A percentile compares a stretch with the other conserved stretches of the same genome.
These are phyloP conservation scores for Phrixothrix hirtus DNA, from an alignment of 2,888 invertebrate genomes.

Conservation along the genomic window DNA sequence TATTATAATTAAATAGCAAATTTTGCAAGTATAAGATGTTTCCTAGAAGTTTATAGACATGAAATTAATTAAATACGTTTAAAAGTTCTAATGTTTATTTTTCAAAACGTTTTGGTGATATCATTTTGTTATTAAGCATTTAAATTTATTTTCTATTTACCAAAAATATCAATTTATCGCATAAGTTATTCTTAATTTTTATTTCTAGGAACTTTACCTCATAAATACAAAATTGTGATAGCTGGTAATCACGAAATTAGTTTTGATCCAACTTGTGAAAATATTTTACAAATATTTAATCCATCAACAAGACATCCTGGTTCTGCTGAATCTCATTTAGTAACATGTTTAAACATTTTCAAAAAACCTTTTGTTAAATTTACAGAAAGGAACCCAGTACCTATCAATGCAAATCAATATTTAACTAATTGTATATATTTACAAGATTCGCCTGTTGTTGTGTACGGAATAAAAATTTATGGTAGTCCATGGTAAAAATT, in stretches of 20 bases:
- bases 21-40: too few species aligned
- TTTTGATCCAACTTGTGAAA: constrained; percentile 65
- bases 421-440: constrained; percentile 79
- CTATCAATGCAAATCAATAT: constrained; percentile 64
- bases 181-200: too few species aligned
- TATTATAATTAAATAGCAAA: too few species aligned
- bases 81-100: too few species aligned
- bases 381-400: constrained; percentile 14
- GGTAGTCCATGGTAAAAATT: constrained; percentile 75
- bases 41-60: too few species aligned
- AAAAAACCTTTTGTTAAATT: constrained; percentile 25
- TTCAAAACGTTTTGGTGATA: too few species aligned
- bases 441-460: constrained; percentile 68
- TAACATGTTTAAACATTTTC: constrained; percentile 57
- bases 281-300: constrained; percentile 24
- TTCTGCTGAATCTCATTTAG: constrained; percentile 55
- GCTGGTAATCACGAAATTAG: constrained; percentile 86
- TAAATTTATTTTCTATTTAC: too few species aligned
- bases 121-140: too few species aligned
- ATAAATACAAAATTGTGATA: constrained; percentile 79
- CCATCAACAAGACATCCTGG: constrained; percentile 12
- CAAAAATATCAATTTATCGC: too few species aligned
- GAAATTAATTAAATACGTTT: too few species aligned
- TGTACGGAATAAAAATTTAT: constrained; percentile 78
- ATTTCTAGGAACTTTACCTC: constrained; percentile 62